Evolutionary conservation across 2,113 vertebrate genomes (phyloP), one percentile per base, ranked within the genome.

Genomic region (Pangasianodon gigas): DNA sequence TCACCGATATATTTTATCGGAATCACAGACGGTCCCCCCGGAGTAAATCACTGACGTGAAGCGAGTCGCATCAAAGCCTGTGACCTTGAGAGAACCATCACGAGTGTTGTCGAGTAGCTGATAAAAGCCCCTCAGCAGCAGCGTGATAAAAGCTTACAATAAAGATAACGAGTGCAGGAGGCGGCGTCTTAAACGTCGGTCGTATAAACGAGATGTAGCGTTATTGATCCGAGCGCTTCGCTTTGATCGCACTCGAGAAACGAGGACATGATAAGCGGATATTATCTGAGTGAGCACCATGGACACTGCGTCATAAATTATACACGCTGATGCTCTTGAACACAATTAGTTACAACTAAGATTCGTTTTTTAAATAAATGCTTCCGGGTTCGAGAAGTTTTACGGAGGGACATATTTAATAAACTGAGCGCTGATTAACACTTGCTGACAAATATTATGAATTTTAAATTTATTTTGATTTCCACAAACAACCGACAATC

Each of bases 31-130:
- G 7, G 7, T 26, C 56, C 24, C 3, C 18, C 32, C 3, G 19
- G 80, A 19, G 46, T 56, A n/a, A n/a, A 56, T 7, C 48, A 56
- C 3, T 21, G 54, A 84, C 56, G 1, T 44, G 37, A 14, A 21
- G 52, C 41, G 14, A 60, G 74, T 51, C 48, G 19, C 58, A 26
- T 32, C 58, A 58, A 10, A 87, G 21, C 74, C 46, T 7, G 29
- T 26, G 75, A 88, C 87, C 87, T 82, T 88, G 77, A 82, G 32
- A 44, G 65, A 60, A 79, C 4, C 37, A 46, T 9, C 10, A 2
- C 37, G 24, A 41, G 75, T 8, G 52, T 87, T 29, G 6, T n/a
- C 29, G 16, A 37, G 44, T 29, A 67, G 46, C 19, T 37, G 79
- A 82, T 67, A 54, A 71, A 71, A 52, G 62, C 46, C 41, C 58